Evolutionary conservation across 2,113 vertebrate genomes (phyloP).

Genomic region (Vicugna pacos): DNA sequence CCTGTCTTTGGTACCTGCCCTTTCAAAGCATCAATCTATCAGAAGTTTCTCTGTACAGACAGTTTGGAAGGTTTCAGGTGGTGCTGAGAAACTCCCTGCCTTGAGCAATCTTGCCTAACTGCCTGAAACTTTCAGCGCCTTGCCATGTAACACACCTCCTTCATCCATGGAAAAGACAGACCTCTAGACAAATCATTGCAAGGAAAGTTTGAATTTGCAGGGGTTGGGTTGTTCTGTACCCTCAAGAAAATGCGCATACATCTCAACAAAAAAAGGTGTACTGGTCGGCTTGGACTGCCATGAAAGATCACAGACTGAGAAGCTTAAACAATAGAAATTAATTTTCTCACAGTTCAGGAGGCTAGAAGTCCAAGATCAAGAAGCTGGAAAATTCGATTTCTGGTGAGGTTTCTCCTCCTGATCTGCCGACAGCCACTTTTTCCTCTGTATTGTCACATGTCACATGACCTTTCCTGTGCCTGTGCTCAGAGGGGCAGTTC

Average conservation of each 20-base stretch:
- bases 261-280: neutral
- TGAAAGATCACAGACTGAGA: neutral
- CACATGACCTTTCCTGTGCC: neutral
- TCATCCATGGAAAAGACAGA: neutral
- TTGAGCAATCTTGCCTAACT: neutral
- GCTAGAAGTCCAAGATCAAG: neutral
- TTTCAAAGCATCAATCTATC: conserved; percentile 54
- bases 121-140: neutral
- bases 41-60: neutral
- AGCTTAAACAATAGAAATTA: neutral
- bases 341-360: neutral
- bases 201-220: neutral
- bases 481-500: too few species aligned
- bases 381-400: neutral
- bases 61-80: neutral
- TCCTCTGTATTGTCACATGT: neutral
- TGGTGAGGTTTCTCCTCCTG: neutral
- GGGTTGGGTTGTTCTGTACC: neutral
- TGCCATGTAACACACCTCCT: neutral
- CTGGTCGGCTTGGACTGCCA: neutral
- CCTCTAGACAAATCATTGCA: neutral
- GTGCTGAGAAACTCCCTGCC: neutral
- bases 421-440: neutral
- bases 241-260: neutral
- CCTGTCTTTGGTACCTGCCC: neutral